These are phyloP conservation scores for Thamnophis sirtalis DNA, from an alignment of 2,113 vertebrate species.

Conservation along the genomic window DNA sequence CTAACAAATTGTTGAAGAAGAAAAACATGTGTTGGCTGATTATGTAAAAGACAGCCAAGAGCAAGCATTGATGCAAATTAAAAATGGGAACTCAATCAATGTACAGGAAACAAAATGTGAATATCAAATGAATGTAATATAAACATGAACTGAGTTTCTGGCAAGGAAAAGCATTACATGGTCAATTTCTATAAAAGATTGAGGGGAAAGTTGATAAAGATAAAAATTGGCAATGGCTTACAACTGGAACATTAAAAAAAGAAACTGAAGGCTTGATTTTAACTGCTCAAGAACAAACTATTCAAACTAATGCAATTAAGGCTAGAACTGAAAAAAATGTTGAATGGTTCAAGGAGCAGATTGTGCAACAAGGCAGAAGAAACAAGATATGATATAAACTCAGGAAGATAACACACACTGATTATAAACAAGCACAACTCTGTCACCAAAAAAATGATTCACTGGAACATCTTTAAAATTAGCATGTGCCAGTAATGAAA, in stretches of 20 bases:
- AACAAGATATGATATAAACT: not conserved
- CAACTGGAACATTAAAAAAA: not conserved
- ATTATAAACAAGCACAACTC: not conserved
- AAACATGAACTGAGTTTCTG: not conserved
- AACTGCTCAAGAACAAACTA: not conserved
- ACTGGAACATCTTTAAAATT: not conserved
- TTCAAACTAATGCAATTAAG: not conserved
- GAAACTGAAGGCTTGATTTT: not conserved
- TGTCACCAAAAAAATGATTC: not conserved
- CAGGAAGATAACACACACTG: not conserved
- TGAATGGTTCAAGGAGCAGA: not conserved
- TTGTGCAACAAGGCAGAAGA: not conserved
- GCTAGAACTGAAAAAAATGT: not conserved
- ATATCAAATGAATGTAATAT: not conserved
- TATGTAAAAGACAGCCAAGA: not conserved
- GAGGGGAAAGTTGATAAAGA: not conserved
- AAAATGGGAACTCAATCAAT: not conserved
- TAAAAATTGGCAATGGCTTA: not conserved
- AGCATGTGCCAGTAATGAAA: not conserved
- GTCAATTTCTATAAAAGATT: not conserved
- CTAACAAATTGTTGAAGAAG: not conserved
- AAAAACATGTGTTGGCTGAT: not conserved
- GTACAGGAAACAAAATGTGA: not conserved
- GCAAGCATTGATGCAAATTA: not conserved
- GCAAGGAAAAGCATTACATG: not conserved